These are phyloP conservation scores for Coreoperca whiteheadi DNA, from an alignment of 2,113 vertebrate species.

Conservation along the genomic window DNA sequence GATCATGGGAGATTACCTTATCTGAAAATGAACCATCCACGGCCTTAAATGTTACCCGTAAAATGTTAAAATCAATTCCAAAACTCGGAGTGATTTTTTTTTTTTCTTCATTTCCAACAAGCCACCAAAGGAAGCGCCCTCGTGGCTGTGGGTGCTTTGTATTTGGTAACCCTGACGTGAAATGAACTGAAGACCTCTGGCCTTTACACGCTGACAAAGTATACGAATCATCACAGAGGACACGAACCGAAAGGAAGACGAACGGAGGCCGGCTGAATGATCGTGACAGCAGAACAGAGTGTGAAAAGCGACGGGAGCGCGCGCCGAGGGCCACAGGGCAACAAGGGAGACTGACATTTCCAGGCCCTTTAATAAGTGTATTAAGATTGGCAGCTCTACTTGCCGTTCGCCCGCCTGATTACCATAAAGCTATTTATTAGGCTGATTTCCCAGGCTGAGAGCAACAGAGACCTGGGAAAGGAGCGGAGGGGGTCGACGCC, in stretches of 20 bases:
- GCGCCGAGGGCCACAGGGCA: constrained; percentile 36
- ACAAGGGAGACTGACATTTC: constrained; percentile 57
- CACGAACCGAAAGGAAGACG: background rate
- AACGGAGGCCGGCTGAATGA: background rate
- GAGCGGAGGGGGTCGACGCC: constrained; percentile 15
- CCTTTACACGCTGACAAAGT: background rate
- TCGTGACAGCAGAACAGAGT: constrained; percentile 1
- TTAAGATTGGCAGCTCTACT: constrained; percentile 87
- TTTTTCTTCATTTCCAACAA: background rate
- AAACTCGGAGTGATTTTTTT: background rate
- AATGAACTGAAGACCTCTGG: background rate
- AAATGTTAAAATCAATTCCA: background rate
- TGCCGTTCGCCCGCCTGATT: constrained; percentile 77
- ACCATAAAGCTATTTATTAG: constrained; percentile 91
- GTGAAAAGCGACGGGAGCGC: background rate
- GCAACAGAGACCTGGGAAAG: constrained; percentile 41
- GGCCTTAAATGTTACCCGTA: background rate
- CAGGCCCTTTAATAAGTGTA: constrained; percentile 77
- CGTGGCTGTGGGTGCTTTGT: background rate
- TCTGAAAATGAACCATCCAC: background rate
- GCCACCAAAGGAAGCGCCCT: background rate
- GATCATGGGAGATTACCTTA: background rate
- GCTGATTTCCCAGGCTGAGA: constrained; percentile 84
- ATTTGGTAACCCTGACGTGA: background rate
- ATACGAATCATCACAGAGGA: constrained; percentile 2